Evolutionary conservation across 2,888 invertebrate species (phyloP).

Genomic region (Drosophila yooni): DNA sequence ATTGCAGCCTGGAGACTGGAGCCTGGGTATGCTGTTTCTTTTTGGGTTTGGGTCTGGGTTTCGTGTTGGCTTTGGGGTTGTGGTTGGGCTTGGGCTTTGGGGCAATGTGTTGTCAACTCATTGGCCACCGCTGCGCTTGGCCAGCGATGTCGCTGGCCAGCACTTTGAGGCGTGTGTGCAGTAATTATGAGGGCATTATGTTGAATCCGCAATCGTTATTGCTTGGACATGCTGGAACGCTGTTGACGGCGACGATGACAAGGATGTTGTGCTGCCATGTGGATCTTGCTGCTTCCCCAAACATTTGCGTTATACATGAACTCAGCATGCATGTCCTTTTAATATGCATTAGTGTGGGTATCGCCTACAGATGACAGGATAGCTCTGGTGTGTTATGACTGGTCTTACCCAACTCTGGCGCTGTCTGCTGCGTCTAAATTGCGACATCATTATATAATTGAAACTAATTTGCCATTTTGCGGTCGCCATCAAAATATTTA

Average conservation of each 20-base stretch:
- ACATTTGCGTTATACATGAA: constrained; percentile 77
- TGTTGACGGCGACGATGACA: constrained; percentile 32
- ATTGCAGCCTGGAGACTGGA: constrained; percentile 65
- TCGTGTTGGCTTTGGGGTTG: neutral
- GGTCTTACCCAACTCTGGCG: constrained; percentile 12
- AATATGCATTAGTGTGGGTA: constrained; percentile 2
- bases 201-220: constrained; percentile 81
- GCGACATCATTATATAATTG: constrained; percentile 82
- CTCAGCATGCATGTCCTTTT: constrained; percentile 30
- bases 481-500: constrained; percentile 71
- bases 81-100: neutral
- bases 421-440: constrained; percentile 62
- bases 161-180: constrained; percentile 66
- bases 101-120: constrained; percentile 68
- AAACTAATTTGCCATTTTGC: constrained; percentile 82
- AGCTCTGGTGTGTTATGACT: neutral
- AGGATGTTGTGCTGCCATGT: constrained; percentile 36
- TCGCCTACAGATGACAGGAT: neutral
- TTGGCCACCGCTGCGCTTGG: constrained; percentile 36
- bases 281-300: constrained; percentile 62
- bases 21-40: neutral
- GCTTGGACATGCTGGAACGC: constrained; percentile 80
- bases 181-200: constrained; percentile 84
- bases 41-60: neutral
- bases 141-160: constrained; percentile 23